phyloP scores from a whole-genome alignment of 2,888 invertebrate genomes.

The Acanthosepion esculentum region DNA sequence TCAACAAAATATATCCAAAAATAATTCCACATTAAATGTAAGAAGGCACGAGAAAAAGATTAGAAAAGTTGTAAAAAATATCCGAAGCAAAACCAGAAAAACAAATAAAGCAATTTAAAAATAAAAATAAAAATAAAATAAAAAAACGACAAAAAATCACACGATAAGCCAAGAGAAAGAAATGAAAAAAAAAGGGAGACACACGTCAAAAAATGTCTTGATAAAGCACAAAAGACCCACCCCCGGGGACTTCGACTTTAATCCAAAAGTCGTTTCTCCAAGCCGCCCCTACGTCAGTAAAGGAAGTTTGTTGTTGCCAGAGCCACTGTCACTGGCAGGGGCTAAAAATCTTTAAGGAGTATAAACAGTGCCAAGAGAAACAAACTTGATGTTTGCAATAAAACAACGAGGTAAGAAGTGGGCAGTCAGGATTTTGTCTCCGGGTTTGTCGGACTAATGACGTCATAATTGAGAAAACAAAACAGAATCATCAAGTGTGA shows the following conservation, averaged over 20 bases:
- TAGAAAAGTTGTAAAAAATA: too few relatives aligned
- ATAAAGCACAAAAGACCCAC: neutral
- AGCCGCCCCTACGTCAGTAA: neutral
- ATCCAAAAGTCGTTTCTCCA: neutral
- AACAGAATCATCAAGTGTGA: too few relatives aligned
- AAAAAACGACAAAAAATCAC: neutral
- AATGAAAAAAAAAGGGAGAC: neutral
- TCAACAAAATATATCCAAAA: too few relatives aligned
- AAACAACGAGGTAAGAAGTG: neutral
- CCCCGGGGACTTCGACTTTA: constrained; percentile 14
- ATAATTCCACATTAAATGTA: too few relatives aligned
- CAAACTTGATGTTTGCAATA: constrained; percentile 1
- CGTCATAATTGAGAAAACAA: neutral
- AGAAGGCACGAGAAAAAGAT: too few relatives aligned
- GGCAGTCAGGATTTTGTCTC: neutral
- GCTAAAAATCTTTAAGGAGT: neutral
- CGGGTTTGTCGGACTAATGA: neutral
- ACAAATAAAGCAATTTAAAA: neutral
- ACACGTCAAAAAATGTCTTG: neutral
- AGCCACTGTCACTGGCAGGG: neutral
- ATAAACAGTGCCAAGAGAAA: neutral
- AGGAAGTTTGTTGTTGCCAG: neutral
- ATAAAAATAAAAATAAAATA: too few relatives aligned
- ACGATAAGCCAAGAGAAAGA: neutral
- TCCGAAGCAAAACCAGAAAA: neutral